Evolutionary conservation across 1,140 invertebrate genomes (phyloP).

Genomic region (Atta cephalotes): DNA sequence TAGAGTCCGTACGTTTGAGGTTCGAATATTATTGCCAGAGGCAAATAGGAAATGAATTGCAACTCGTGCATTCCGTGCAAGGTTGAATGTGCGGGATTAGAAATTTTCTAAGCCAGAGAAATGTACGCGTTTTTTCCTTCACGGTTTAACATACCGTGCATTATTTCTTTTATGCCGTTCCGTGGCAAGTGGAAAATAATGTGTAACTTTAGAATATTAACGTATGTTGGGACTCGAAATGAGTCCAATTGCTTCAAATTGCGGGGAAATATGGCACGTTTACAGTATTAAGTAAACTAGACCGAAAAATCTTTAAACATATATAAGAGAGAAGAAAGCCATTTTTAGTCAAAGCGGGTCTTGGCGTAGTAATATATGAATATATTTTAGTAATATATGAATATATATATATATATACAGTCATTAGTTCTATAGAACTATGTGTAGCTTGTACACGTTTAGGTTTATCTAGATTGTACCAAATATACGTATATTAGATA

Average conservation of each 20-base stretch:
- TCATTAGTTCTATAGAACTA: no score
- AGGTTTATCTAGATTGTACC: not conserved
- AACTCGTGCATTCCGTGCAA: not conserved
- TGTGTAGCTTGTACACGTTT: no score
- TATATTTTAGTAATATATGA: no score
- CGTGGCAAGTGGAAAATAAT: not conserved
- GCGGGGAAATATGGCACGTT: not conserved
- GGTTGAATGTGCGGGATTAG: conserved; percentile 19
- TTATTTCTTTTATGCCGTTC: not conserved
- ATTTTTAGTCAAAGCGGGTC: no score
- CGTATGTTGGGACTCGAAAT: not conserved
- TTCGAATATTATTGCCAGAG: conserved; percentile 60
- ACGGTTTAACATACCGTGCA: not conserved
- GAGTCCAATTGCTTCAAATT: not conserved
- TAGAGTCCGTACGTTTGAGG: conserved; percentile 55
- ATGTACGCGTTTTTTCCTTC: not conserved
- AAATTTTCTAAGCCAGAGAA: conserved; percentile 6
- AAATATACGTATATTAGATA: no score
- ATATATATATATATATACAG: no score
- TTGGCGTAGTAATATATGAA: no score
- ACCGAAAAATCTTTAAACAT: no score
- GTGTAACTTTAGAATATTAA: not conserved
- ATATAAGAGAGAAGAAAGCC: no score
- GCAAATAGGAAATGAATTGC: conserved; percentile 19
- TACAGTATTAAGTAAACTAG: no score